Evolutionary conservation across 2,888 invertebrate genomes (phyloP).

Genomic region (Dimorphilus gyrociliatus): DNA sequence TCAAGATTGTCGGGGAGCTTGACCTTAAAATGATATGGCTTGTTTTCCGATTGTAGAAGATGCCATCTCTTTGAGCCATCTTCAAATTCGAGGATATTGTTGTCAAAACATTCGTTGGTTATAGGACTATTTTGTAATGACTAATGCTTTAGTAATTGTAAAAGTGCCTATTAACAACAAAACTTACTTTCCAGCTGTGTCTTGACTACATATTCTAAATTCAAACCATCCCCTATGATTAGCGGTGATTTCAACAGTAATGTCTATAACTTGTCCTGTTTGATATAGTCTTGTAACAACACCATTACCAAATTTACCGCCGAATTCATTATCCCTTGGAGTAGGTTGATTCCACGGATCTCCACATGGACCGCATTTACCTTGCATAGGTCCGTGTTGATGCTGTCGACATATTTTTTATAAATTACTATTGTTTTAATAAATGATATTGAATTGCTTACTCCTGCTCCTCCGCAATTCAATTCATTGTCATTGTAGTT

Average conservation of each 20-base stretch:
- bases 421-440: neutral
- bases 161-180: too few relatives aligned
- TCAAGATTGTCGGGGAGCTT: constrained; percentile 6
- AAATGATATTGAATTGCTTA: constrained; percentile 3
- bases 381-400: constrained; percentile 3
- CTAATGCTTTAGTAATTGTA: too few relatives aligned
- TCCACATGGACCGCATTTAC: constrained; percentile 11
- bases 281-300: constrained; percentile 6
- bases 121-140: too few relatives aligned
- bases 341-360: constrained; percentile 9
- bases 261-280: too few relatives aligned
- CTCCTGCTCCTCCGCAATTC: constrained; percentile 10
- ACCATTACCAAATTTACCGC: constrained; percentile 11
- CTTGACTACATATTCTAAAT: constrained; percentile 10
- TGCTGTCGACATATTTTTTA: neutral
- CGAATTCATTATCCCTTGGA: constrained; percentile 9
- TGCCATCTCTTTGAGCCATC: too few relatives aligned
- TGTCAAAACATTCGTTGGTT: too few relatives aligned
- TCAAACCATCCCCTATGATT: constrained; percentile 11
- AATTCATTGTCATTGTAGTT: constrained; percentile 11
- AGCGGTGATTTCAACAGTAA: constrained; percentile 8
- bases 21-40: constrained; percentile 2
- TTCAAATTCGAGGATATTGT: too few relatives aligned
- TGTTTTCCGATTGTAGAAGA: neutral
- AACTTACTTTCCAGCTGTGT: too few relatives aligned